Base-by-base conservation (phyloP, 2,797 vertebrate species). In the Ciconia nigra region DNA sequence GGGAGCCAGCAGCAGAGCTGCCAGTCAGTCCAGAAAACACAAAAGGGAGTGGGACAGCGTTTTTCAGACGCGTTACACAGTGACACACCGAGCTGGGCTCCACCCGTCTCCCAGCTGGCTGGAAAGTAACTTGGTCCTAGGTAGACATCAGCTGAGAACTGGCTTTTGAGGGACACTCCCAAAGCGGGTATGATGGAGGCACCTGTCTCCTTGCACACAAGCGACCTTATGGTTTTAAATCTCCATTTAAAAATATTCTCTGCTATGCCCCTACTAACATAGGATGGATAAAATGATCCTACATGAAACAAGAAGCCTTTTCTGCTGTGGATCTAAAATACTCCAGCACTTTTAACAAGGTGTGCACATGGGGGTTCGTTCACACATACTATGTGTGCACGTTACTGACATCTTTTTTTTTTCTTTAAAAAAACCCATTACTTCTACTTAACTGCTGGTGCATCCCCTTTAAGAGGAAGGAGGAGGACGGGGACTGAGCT, bases 121-220 rank as follows among this genome's bases (percentile, higher is more conserved):
- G 79, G 67, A 95, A 90, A 87, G 26, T 21, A 65, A 72, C 62
- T 52, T 41, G 33, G 86, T 90, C 77, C 77, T 54, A 29, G 66
- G 66, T 5, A 88, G 35, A 54, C 55, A 74, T 58, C 70, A 94
- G 46, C 83, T 51, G 66, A 89, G 78, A 96, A 82, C 24, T 69
- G 71, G 77, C 73, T 92, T 94, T 73, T 84, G 83, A 95, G 74
- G 62, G 92, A 93, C 77, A 82, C 83, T 90, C 89, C 88, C 78
- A 87, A 71, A 37, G 42, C 0, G 0, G 28, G 46, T 20, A 61
- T 8, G 46, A 89, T 47, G 55, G 54, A 76, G 28, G 47, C 58
- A 83, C 31, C 58, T 69, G 49, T 63, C 51, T 82, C 47, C 49
- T 74, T 42, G 25, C 51, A 66, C 66, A 47, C 31, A 44, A 70